These are phyloP conservation scores for Bimastos eiseni DNA, from an alignment of 2,888 invertebrate species.

Conservation along the genomic window DNA sequence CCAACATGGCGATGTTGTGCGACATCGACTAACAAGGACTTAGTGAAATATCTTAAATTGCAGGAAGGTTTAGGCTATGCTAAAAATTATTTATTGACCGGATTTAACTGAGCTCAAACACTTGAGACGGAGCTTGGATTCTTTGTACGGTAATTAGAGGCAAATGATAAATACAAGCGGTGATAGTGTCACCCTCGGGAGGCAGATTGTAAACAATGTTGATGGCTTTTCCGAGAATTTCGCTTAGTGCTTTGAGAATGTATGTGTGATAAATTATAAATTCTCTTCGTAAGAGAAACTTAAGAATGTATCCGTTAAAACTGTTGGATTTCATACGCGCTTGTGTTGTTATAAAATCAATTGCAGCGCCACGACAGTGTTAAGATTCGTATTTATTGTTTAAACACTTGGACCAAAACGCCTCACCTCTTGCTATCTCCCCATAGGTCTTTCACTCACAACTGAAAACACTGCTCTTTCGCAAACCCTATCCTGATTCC, in stretches of 20 bases:
- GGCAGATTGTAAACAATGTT: not conserved
- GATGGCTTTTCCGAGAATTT: not conserved
- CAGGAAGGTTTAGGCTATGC: not conserved
- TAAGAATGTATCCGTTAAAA: not conserved
- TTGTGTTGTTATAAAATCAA: not conserved
- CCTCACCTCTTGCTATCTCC: too few relatives aligned
- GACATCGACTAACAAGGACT: not conserved
- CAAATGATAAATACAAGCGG: not conserved
- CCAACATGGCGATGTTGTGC: not conserved
- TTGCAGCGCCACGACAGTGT: not conserved
- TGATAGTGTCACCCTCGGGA: not conserved
- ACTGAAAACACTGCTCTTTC: too few relatives aligned
- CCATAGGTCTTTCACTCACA: too few relatives aligned
- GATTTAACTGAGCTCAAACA: not conserved
- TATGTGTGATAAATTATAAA: not conserved
- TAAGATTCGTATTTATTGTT: not conserved
- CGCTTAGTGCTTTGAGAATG: not conserved
- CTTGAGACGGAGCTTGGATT: not conserved
- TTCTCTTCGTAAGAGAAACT: not conserved
- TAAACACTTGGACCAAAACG: too few relatives aligned
- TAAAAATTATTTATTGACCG: not conserved
- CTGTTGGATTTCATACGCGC: not conserved
- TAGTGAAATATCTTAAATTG: not conserved
- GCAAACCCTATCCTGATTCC: too few relatives aligned
- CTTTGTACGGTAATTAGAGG: not conserved